phyloP scores from a whole-genome alignment of 2,113 vertebrate species.

The Pantherophis guttatus region DNA sequence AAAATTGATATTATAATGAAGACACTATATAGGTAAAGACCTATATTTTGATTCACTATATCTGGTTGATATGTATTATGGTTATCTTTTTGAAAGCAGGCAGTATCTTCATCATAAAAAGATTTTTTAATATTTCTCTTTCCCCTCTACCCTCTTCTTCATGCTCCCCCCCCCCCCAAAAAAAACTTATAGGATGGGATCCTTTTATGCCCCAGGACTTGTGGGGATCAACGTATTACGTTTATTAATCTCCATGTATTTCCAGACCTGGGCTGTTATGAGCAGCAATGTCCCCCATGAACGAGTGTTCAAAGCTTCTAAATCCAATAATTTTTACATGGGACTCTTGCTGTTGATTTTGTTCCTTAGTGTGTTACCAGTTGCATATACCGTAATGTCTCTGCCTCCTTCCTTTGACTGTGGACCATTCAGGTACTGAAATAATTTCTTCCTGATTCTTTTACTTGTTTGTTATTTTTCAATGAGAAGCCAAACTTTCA shows the following conservation, averaged over 20 bases:
- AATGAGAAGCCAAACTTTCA: neutral
- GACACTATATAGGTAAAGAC: neutral
- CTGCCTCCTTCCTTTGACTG: constrained; percentile 95
- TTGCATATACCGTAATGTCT: constrained; percentile 95
- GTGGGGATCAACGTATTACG: constrained; percentile 93
- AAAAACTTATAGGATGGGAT: constrained; percentile 87
- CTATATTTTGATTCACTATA: neutral
- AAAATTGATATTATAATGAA: accelerated
- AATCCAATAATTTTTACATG: constrained; percentile 99
- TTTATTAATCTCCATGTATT: constrained; percentile 94
- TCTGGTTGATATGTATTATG: neutral
- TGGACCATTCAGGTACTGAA: constrained; percentile 90
- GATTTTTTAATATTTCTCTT: neutral
- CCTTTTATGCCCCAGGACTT: constrained; percentile 93
- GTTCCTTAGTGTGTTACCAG: constrained; percentile 93
- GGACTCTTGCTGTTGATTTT: constrained; percentile 90
- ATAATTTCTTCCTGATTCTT: neutral
- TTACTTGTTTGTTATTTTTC: neutral
- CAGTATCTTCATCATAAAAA: constrained; percentile 3
- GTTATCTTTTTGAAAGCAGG: neutral
- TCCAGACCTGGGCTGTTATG: constrained; percentile 98
- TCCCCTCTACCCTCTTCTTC: neutral
- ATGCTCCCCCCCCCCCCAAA: neutral
- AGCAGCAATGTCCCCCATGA: constrained; percentile 92
- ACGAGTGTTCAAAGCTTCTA: constrained; percentile 94